A percentile compares a stretch with the other conserved stretches of the same genome.
These are phyloP conservation scores for Schizopygopsis malacanthus DNA, from an alignment of 2,797 vertebrate species.

Conservation along the genomic window DNA sequence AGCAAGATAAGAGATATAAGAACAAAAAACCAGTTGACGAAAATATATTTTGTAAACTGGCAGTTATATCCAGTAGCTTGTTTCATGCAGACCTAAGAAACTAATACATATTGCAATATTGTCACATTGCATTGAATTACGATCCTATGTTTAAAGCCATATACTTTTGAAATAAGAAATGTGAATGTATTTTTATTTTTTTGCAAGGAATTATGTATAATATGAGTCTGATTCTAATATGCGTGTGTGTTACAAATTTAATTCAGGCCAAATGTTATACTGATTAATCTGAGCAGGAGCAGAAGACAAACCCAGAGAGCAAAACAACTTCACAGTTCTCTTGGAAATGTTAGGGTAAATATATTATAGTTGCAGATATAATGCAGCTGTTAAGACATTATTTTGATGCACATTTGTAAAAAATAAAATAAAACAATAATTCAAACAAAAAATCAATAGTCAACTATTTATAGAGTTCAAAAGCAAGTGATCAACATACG, in stretches of 20 bases:
- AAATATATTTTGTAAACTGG: not conserved
- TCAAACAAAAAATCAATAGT: too few relatives aligned
- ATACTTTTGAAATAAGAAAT: not conserved
- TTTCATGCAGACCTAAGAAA: too few relatives aligned
- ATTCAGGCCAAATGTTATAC: not conserved
- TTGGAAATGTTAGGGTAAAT: not conserved
- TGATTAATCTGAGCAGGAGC: not conserved
- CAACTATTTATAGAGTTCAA: slow-evolving; percentile 4
- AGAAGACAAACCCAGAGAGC: not conserved
- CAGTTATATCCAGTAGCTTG: not conserved
- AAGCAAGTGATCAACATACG: not conserved
- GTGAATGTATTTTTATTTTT: too few relatives aligned
- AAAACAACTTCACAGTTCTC: not conserved
- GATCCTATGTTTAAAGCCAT: not conserved
- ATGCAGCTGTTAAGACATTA: not conserved
- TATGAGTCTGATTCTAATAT: not conserved
- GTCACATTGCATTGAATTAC: not conserved
- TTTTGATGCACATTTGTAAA: not conserved
- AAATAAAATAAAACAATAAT: not conserved
- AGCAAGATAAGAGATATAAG: not conserved
- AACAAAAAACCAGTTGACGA: not conserved
- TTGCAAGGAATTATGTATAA: too few relatives aligned
- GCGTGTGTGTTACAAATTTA: slow-evolving; percentile 69
- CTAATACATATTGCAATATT: not conserved
- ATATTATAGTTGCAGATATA: not conserved